Evolutionary conservation across 2,888 invertebrate genomes (phyloP), one percentile per base, ranked within the genome.

Genomic region (Ennomos fuscantarius): DNA sequence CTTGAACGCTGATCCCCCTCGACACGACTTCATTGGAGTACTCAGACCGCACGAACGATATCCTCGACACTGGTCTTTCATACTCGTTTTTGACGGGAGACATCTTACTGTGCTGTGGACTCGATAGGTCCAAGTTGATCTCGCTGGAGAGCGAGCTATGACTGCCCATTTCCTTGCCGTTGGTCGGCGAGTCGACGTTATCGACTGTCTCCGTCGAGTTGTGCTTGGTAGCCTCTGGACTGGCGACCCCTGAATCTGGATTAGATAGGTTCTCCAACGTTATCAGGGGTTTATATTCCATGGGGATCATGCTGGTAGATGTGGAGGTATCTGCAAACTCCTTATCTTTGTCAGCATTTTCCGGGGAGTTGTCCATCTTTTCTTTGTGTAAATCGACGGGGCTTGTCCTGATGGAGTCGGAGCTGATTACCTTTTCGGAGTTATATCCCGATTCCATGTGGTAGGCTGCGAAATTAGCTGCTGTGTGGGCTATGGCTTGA

Each of bases 391-490:
- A 67, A 32, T 92, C 89, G 0, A 90, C 86, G 0, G 93, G 92
- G 65, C 89, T 91, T 49, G 89, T 89, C 41, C 90, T 79, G 60
- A 91, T 89, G 36, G 92, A 92, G 55, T 92, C 91, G 0, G 91
- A 87, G 68, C 86, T 89, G 69, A 89, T 84, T 32, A 89, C 86
- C 56, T 90, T 90, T 50, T 89, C 90, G 0, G 90, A 95, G 81
- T 95, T 95, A 73, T 95, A 95, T 0, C 95, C 95, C 0, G 95
- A 95, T 74, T 95, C 95, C 74, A 93, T 93, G 70, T 89, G 89
- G 75, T 90, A 91, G 2, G 88, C 84, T 0, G 92, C 89, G 69
- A 92, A 92, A 87, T 87, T 87, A 63, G 93, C 81, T 44, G 92
- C 81, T 10, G 87, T 82, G 71, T 92, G 83, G 0, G 87, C 81